phyloP scores from a whole-genome alignment of 2,888 invertebrate genomes.

The Epirrita christyi region DNA sequence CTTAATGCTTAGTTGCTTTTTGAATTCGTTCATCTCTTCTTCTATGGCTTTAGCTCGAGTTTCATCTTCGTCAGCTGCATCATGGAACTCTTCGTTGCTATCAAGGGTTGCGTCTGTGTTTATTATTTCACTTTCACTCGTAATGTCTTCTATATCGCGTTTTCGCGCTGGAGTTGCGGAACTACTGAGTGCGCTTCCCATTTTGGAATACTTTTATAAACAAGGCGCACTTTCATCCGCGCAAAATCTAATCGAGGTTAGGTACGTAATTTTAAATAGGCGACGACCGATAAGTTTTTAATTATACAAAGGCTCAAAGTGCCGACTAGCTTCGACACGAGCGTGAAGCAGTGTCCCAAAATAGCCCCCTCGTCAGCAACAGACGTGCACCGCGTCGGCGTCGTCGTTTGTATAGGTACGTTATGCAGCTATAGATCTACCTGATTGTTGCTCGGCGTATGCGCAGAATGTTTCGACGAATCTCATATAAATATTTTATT shows the following conservation, averaged over 20 bases:
- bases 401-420: conserved; percentile 2
- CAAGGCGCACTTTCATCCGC: conserved; percentile 60
- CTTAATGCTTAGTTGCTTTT: conserved; percentile 87
- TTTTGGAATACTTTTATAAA: conserved; percentile 80
- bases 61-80: conserved; percentile 55
- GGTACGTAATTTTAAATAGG: conserved; percentile 65
- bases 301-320: conserved; percentile 81
- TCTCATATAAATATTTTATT: conserved; percentile 74
- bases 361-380: conserved; percentile 77
- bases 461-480: conserved; percentile 54
- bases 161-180: conserved; percentile 50
- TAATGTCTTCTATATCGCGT: conserved; percentile 51
- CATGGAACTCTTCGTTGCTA: conserved; percentile 53
- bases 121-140: conserved; percentile 72
- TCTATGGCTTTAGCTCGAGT: conserved; percentile 67
- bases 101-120: conserved; percentile 44
- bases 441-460: conserved; percentile 50
- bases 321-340: conserved; percentile 65
- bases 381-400: conserved; percentile 56
- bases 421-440: conserved; percentile 42
- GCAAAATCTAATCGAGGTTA: conserved; percentile 54
- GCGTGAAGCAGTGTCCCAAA: conserved; percentile 64
- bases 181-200: conserved; percentile 78
- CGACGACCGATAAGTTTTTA: conserved; percentile 69
- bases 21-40: conserved; percentile 87